Percentiles rank a stretch among this genome's conserved stretches.
These are phyloP conservation scores for Zaprionus bogoriensis DNA, from an alignment of 2,888 invertebrate genomes.

Conservation along the genomic window DNA sequence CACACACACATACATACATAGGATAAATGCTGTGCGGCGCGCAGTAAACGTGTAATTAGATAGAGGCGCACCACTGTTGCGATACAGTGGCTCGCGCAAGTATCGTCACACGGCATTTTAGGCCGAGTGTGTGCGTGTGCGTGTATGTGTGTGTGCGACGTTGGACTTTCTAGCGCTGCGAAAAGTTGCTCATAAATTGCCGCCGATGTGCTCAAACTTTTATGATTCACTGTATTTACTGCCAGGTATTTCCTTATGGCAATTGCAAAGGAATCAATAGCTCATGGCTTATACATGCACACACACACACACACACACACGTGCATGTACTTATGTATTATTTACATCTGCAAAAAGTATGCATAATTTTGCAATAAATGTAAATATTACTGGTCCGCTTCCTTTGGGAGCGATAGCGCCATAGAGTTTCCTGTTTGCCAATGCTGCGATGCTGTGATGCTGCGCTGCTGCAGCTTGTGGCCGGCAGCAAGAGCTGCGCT, in stretches of 20 bases:
- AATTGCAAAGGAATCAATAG: too few relatives aligned
- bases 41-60: too few relatives aligned
- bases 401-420: conserved; percentile 72
- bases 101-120: background rate
- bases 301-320: background rate
- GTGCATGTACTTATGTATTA: conserved; percentile 3
- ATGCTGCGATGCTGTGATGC: conserved; percentile 20
- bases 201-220: too few relatives aligned
- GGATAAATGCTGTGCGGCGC: too few relatives aligned
- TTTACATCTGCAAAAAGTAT: conserved; percentile 34
- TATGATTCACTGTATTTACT: too few relatives aligned
- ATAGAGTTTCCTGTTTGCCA: conserved; percentile 65
- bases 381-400: conserved; percentile 59
- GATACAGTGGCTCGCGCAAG: background rate
- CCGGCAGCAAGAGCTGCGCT: conserved; percentile 23
- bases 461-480: conserved; percentile 22
- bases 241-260: too few relatives aligned
- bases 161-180: too few relatives aligned
- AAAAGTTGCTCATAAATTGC: too few relatives aligned
- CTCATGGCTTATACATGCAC: background rate
- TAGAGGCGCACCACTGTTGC: too few relatives aligned
- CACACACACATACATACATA: background rate
- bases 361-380: conserved; percentile 62
- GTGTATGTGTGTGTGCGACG: too few relatives aligned
- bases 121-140: too few relatives aligned